Percentiles rank a stretch among this genome's conserved stretches.
Conservation (phyloP, 2,888 invertebrate species). For the Quadroppia sp. region DNA sequence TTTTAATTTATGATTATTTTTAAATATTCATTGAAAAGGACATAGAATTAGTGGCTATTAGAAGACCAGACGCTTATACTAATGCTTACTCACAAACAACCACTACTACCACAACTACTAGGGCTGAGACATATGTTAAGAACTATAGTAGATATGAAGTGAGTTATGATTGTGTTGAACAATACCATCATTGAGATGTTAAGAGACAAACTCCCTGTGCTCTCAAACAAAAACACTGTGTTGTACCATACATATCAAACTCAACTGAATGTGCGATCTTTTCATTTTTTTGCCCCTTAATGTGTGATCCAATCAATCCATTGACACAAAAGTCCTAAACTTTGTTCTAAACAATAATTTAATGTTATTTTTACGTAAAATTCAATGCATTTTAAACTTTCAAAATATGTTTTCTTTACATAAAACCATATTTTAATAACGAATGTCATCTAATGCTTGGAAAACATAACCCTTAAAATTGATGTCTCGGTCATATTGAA, state of each 20-base stretch:
- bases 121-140: slow-evolving; percentile 15
- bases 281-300: not conserved
- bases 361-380: no score
- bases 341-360: no score
- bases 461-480: not conserved
- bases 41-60: slow-evolving; percentile 32
- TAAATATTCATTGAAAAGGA: slow-evolving; percentile 6
- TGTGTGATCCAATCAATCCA: no score
- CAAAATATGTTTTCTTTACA: no score
- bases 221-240: not conserved
- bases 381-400: no score
- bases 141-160: slow-evolving; percentile 27
- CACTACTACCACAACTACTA: not conserved
- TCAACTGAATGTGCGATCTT: not conserved
- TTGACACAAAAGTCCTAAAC: no score
- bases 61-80: slow-evolving; percentile 27
- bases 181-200: slow-evolving; percentile 13
- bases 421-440: not conserved
- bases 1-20: not conserved
- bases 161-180: slow-evolving; percentile 30
- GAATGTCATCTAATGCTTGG: not conserved
- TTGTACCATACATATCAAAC: not conserved
- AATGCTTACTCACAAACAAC: no score
- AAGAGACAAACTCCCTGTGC: slow-evolving; percentile 25
- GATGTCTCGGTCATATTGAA: not conserved